phyloP scores from a whole-genome alignment of 1,140 invertebrate genomes.

The Philotrypesis tridentata region DNA sequence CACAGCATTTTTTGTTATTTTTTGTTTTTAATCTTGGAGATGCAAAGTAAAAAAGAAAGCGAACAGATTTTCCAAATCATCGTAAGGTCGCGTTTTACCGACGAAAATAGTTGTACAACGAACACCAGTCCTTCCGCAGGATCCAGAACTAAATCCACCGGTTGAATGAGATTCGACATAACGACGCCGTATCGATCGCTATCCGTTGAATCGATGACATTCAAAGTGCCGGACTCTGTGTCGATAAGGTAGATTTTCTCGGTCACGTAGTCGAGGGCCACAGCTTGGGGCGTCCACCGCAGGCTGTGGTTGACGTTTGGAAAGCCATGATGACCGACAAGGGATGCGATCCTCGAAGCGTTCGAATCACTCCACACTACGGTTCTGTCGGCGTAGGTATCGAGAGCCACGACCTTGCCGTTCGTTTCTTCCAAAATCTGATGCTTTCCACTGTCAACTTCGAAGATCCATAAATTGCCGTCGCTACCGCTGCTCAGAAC shows the following conservation, averaged over 20 bases:
- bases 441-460: background rate
- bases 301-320: background rate
- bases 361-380: background rate
- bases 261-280: constrained; percentile 9
- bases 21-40: no score
- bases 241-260: constrained; percentile 4
- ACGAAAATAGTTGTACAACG: background rate
- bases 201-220: background rate
- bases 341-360: background rate
- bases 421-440: background rate
- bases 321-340: background rate
- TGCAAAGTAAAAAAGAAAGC: no score
- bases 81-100: background rate
- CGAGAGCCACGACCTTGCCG: background rate
- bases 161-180: background rate
- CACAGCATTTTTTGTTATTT: no score
- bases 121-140: background rate
- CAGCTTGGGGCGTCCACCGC: background rate
- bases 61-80: no score
- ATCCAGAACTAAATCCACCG: background rate
- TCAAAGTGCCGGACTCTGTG: background rate
- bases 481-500: background rate
- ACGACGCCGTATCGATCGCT: background rate
- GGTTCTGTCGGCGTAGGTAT: background rate
- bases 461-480: background rate